These are phyloP conservation scores for Falco biarmicus DNA, from an alignment of 2,797 vertebrate species.

Conservation along the genomic window DNA sequence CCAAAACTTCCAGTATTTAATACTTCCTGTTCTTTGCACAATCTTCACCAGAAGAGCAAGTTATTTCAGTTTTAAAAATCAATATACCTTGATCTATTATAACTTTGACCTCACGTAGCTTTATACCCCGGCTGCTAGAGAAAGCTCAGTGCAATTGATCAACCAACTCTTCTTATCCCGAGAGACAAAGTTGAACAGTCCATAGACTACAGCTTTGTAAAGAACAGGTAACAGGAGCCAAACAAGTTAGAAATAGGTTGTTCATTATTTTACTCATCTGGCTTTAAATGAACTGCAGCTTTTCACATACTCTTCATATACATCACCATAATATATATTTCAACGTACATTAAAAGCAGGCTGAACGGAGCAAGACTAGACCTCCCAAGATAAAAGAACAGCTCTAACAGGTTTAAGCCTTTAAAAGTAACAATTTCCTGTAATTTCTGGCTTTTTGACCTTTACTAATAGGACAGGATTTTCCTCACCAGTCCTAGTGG, in stretches of 20 bases:
- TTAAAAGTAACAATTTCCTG: neutral
- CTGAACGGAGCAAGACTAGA: neutral
- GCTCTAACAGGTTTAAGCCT: neutral
- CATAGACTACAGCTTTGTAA: neutral
- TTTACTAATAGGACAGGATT: neutral
- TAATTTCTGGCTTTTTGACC: neutral
- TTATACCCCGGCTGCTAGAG: neutral
- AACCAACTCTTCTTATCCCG: neutral
- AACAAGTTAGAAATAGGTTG: neutral
- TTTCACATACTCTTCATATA: neutral
- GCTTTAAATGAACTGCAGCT: neutral
- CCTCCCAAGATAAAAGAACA: neutral
- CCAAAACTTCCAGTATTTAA: neutral
- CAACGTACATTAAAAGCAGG: neutral
- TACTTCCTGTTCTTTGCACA: neutral
- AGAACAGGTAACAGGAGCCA: neutral
- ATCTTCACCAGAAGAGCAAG: neutral
- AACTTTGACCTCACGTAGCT: neutral
- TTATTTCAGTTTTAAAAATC: neutral
- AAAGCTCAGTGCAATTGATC: neutral
- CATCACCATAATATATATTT: neutral
- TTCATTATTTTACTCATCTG: neutral
- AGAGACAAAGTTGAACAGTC: rapidly evolving
- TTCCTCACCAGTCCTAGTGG: neutral
- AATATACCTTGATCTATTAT: neutral